Conservation (phyloP, 2,113 vertebrate species). For the Rhabdomys dilectus region DNA sequence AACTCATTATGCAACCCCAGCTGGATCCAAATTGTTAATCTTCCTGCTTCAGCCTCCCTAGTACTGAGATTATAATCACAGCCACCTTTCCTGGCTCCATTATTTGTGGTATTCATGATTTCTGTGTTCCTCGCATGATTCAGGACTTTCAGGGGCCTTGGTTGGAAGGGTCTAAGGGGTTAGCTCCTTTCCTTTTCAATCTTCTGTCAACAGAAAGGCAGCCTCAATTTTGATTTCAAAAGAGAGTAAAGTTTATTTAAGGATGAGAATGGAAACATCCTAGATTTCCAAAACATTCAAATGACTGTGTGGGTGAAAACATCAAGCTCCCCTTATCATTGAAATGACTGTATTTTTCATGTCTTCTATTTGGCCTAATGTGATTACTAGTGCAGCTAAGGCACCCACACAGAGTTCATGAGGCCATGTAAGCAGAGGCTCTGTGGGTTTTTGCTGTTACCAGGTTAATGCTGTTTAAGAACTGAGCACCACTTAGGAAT, state of each 20-base stretch:
- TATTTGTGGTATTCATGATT: background rate
- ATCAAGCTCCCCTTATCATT: background rate
- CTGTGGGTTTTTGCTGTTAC: background rate
- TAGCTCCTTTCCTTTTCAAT: constrained; percentile 6
- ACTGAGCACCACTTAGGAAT: background rate
- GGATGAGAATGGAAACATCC: constrained; percentile 52
- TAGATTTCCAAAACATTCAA: constrained; percentile 29
- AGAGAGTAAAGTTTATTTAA: constrained; percentile 37
- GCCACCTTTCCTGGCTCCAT: background rate
- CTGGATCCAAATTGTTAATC: background rate
- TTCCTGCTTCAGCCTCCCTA: background rate
- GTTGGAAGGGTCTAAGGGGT: background rate
- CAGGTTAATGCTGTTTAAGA: background rate
- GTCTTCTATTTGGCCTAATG: background rate
- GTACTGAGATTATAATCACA: background rate
- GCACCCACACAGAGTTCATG: background rate
- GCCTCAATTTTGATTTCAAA: background rate
- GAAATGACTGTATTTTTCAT: constrained; percentile 22
- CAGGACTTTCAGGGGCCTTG: background rate
- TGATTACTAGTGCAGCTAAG: background rate
- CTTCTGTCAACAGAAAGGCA: constrained; percentile 27
- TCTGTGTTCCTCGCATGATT: background rate
- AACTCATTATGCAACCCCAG: background rate
- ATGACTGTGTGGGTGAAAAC: constrained; percentile 26
- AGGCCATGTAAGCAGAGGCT: background rate